phyloP scores from a whole-genome alignment of 2,797 vertebrate species.

The Rallus crepitans region DNA sequence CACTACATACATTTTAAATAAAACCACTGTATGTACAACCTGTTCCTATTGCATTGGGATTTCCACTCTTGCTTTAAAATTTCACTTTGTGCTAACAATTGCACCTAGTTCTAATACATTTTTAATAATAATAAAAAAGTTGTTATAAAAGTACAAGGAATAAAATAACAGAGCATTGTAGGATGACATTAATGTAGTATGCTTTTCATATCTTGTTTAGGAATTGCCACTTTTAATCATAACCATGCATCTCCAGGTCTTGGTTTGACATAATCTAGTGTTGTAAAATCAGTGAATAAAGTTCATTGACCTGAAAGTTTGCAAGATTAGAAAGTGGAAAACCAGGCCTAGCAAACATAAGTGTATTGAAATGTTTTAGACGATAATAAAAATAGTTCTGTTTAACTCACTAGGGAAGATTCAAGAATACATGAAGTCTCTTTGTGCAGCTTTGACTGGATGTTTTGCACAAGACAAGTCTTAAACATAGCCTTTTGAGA shows the following conservation, averaged over 20 bases:
- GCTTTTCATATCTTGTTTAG: background rate
- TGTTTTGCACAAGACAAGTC: background rate
- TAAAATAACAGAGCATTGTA: background rate
- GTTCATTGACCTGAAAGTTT: conserved; percentile 51
- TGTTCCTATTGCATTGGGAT: background rate
- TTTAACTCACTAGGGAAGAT: background rate
- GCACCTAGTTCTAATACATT: background rate
- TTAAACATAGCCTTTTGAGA: conserved; percentile 35
- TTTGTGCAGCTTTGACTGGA: background rate
- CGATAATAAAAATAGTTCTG: background rate
- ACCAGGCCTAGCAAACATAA: background rate
- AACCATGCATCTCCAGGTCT: conserved; percentile 13
- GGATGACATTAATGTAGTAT: background rate
- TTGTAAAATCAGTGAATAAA: conserved; percentile 5
- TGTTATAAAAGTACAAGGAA: background rate
- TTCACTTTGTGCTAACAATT: conserved; percentile 35
- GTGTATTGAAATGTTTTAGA: background rate
- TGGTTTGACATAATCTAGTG: conserved; percentile 36
- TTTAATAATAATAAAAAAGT: conserved; percentile 44
- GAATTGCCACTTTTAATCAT: conserved; percentile 50
- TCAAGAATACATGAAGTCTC: background rate
- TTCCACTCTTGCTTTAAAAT: background rate
- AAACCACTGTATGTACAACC: background rate
- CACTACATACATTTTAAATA: background rate
- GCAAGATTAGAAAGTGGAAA: conserved; percentile 3